Percentiles rank a stretch among this genome's conserved stretches.
Evolutionary conservation across 1,140 invertebrate genomes (phyloP).

Genomic region (Camponotus vicinus): DNA sequence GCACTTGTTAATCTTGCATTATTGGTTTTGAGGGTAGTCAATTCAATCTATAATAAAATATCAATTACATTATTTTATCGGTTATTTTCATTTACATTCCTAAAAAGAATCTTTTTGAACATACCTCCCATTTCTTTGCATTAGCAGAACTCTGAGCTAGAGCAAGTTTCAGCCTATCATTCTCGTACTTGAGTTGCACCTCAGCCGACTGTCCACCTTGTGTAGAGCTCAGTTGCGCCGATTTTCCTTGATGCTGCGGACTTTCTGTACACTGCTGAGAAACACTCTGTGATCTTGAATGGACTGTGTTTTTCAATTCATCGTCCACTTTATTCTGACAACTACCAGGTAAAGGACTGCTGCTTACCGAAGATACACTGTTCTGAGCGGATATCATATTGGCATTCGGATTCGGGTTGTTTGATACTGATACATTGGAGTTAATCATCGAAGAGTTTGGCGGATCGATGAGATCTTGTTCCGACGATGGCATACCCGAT

Average conservation of each 20-base stretch:
- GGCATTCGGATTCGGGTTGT: conserved; percentile 84
- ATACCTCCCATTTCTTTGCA: conserved; percentile 98
- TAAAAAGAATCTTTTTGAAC: conserved; percentile 4
- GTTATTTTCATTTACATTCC: background rate
- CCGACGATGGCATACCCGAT: conserved; percentile 86
- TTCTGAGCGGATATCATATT: conserved; percentile 85
- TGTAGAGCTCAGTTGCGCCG: conserved; percentile 73
- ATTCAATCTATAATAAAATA: conserved; percentile 89
- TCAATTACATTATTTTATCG: background rate
- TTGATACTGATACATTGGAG: conserved; percentile 84
- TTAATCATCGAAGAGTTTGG: conserved; percentile 86
- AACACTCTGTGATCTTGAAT: conserved; percentile 85
- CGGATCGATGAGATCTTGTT: conserved; percentile 86
- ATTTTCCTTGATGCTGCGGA: conserved; percentile 84
- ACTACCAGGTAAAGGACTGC: conserved; percentile 83
- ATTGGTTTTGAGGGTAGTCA: conserved; percentile 98
- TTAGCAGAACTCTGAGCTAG: conserved; percentile 98
- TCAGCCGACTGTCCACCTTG: conserved; percentile 87
- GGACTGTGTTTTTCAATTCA: conserved; percentile 83
- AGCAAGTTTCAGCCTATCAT: conserved; percentile 97
- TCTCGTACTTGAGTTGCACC: conserved; percentile 98
- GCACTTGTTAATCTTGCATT: conserved; percentile 97
- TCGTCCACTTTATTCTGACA: conserved; percentile 83
- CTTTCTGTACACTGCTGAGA: conserved; percentile 85
- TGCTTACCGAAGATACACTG: conserved; percentile 84